Evolutionary conservation across 2,888 invertebrate species (phyloP).

Genomic region (Chrysina gloriosa): DNA sequence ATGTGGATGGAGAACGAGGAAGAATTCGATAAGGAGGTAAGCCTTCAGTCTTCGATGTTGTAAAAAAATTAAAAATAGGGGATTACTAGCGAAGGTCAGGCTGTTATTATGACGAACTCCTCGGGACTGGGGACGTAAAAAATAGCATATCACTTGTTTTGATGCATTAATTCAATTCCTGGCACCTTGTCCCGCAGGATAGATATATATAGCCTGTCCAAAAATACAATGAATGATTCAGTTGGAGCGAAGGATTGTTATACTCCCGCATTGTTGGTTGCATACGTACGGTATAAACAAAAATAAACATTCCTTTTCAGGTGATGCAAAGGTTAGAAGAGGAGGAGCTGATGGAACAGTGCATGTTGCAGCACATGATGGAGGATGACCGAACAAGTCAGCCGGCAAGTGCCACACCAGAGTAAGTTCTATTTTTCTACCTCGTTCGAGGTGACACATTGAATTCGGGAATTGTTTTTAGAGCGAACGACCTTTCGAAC

Average conservation of each 20-base stretch:
- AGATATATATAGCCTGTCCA: constrained; percentile 23
- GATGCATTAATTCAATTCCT: neutral
- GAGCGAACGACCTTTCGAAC: constrained; percentile 49
- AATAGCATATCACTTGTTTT: neutral
- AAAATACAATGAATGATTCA: constrained; percentile 31
- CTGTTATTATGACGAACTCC: no score
- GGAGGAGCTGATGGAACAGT: constrained; percentile 89
- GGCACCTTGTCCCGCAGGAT: neutral
- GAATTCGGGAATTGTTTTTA: constrained; percentile 43
- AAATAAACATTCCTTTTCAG: no score
- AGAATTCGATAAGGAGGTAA: constrained; percentile 89
- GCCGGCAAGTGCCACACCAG: constrained; percentile 39
- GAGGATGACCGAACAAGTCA: constrained; percentile 71
- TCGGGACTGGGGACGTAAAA: no score
- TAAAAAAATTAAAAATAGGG: no score
- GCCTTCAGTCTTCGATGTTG: neutral
- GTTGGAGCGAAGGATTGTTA: neutral
- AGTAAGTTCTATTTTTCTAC: constrained; percentile 46
- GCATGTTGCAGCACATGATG: constrained; percentile 74
- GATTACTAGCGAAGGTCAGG: no score
- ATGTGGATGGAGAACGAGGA: constrained; percentile 97
- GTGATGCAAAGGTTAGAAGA: constrained; percentile 88
- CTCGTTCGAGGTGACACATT: neutral
- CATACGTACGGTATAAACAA: no score
- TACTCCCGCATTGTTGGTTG: neutral